Evolutionary conservation across 2,113 vertebrate species (phyloP).

Genomic region (Corvus moneduloides): DNA sequence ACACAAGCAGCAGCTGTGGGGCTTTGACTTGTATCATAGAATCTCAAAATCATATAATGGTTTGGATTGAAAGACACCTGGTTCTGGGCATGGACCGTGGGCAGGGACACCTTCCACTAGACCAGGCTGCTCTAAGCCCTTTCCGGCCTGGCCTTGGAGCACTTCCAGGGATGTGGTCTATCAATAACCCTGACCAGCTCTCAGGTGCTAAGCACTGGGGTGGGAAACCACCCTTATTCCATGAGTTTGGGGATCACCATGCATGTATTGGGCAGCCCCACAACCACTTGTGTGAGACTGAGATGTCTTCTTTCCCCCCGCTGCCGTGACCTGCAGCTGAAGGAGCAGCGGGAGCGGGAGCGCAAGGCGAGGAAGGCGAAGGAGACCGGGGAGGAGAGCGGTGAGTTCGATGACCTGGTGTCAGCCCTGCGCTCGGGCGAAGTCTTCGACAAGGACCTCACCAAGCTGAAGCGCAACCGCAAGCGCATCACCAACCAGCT

Average conservation of each 20-base stretch:
- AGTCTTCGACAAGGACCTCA: slow-evolving; percentile 98
- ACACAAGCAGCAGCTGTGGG: neutral
- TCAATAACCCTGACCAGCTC: neutral
- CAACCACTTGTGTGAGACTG: neutral
- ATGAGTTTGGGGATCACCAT: neutral
- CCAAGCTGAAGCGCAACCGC: slow-evolving; percentile 96
- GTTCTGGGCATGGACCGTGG: neutral
- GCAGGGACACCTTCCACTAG: neutral
- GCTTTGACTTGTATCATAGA: neutral
- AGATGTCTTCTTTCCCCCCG: neutral
- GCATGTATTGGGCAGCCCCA: neutral
- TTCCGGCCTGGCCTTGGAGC: neutral
- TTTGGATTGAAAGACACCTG: neutral
- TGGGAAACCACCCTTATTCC: neutral
- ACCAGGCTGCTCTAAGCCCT: neutral
- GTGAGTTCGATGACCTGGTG: slow-evolving; percentile 96
- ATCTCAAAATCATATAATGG: neutral
- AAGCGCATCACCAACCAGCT: slow-evolving; percentile 90
- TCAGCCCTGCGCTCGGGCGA: slow-evolving; percentile 94
- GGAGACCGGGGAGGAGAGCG: slow-evolving; percentile 92
- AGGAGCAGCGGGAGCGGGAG: slow-evolving; percentile 93
- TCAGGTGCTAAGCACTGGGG: fast-evolving
- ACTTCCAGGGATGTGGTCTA: neutral
- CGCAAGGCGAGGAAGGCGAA: slow-evolving; percentile 90
- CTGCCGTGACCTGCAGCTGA: slow-evolving; percentile 72